Percentiles rank a stretch among this genome's conserved stretches.
Conservation (phyloP, 1,140 invertebrate genomes). For the Xylocopa sonorina region DNA sequence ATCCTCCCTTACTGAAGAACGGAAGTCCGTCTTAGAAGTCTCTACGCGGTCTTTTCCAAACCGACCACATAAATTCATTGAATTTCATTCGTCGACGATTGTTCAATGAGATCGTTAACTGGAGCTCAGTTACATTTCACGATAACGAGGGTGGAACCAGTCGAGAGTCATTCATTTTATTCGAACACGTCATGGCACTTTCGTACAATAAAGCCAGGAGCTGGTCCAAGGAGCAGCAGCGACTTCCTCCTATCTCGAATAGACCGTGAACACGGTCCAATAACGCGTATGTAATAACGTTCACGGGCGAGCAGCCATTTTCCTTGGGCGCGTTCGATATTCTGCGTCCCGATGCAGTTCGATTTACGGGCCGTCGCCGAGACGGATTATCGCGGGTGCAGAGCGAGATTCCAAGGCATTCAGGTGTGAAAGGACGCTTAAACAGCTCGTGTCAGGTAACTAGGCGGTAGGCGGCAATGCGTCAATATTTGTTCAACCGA, state of each 20-base stretch:
- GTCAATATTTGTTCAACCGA: constrained; percentile 55
- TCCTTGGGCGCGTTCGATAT: constrained; percentile 6
- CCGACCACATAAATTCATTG: too few relatives aligned
- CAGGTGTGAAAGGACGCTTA: constrained; percentile 23
- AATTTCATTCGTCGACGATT: too few relatives aligned
- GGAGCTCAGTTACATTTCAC: too few relatives aligned
- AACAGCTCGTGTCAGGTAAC: constrained; percentile 5
- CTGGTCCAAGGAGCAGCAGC: neutral
- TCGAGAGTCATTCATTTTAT: neutral
- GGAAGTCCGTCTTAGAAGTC: too few relatives aligned
- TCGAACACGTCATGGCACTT: neutral
- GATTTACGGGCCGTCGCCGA: neutral
- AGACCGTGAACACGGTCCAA: neutral
- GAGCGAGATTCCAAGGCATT: neutral
- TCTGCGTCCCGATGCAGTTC: neutral
- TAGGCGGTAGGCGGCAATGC: constrained; percentile 59
- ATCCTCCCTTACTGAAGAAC: too few relatives aligned
- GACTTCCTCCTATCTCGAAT: neutral
- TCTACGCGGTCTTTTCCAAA: too few relatives aligned
- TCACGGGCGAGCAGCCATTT: neutral
- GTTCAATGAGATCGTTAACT: too few relatives aligned
- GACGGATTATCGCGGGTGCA: neutral
- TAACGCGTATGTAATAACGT: neutral
- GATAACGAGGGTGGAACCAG: neutral
- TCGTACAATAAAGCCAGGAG: neutral